phyloP scores from a whole-genome alignment of 2,888 invertebrate genomes.

The Meiosimyza decipiens region DNA sequence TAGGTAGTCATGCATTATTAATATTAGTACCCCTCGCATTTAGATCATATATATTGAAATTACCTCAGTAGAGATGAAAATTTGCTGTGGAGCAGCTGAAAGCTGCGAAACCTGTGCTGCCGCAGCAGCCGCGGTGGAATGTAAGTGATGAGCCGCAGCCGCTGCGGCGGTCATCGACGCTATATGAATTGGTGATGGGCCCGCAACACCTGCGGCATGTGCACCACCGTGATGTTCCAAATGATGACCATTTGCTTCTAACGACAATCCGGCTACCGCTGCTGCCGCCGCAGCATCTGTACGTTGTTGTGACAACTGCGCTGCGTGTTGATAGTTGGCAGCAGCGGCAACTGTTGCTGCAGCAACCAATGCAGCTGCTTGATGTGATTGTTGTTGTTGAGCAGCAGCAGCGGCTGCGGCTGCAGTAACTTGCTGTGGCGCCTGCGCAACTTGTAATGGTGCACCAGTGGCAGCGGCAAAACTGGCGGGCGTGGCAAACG shows the following conservation, averaged over 20 bases:
- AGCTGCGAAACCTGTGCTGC: conserved; percentile 70
- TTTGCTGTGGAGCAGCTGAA: conserved; percentile 66
- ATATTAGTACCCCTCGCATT: too few species aligned
- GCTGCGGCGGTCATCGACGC: conserved; percentile 66
- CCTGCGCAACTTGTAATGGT: conserved; percentile 59
- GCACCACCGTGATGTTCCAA: conserved; percentile 46
- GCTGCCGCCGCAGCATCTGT: conserved; percentile 56
- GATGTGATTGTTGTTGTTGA: conserved; percentile 58
- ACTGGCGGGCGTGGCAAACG: conserved; percentile 33
- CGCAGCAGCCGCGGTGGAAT: conserved; percentile 63
- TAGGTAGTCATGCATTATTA: too few species aligned
- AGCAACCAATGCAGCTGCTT: conserved; percentile 50
- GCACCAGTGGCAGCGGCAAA: conserved; percentile 53
- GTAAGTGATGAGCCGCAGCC: conserved; percentile 58
- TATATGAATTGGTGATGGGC: conserved; percentile 64
- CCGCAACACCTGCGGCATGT: conserved; percentile 39
- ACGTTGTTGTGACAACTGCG: conserved; percentile 59
- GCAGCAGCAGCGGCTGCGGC: conserved; percentile 55
- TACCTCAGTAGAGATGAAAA: conserved; percentile 66
- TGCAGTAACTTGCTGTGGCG: conserved; percentile 58
- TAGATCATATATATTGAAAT: conserved; percentile 24
- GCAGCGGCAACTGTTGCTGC: conserved; percentile 57
- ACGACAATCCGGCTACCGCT: conserved; percentile 58
- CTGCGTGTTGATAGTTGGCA: conserved; percentile 58
- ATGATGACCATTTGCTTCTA: conserved; percentile 49